Base-by-base conservation (phyloP, 1,140 invertebrate species). In the Heliconius hewitsoni region DNA sequence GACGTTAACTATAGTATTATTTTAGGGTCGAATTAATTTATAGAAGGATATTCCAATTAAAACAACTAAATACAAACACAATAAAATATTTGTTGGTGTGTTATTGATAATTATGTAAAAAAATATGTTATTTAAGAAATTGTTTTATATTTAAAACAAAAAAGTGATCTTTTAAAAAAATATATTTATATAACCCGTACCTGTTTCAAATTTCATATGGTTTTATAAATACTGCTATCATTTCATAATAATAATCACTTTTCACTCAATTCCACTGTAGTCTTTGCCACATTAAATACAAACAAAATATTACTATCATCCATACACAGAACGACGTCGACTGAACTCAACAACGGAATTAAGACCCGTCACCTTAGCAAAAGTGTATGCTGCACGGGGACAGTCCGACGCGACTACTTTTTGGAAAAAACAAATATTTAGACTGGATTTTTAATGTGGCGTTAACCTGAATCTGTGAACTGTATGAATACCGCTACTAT, bases 261-360 rank as follows among this genome's bases (percentile, higher is more conserved):
- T 72, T 66, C 60, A 66, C 27, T 13, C 5, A 27, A 66, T 30
- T 30, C 4, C 60, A 66, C 23, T 66, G 9, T 23, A 50, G 60
- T 30, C 27, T 57, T 3, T 37, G 18, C 71, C 23, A 73, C 42
- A 42, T 73, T 39, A 27, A 6, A 50, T 19, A 50, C 3, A 46
- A 46, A 27, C 8, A 30, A n/a, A 30, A 66, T 66, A 27, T 30
- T 6, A 52, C 50, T 8, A 19, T 19, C 13, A 16, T 46, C 13
- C 9, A 60, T 60, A 11, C 5, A 66, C 60, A 66, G 60, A 27
- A 66, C 60, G 27, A 16, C 60, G 11, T 66, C 11, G 60, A 30
- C 23, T 66, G 60, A 66, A 30, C 60, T 66, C 60, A 66, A 66
- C 30, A 30, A 66, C 66, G 30, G 76, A 77, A 77, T 77, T 77